These are phyloP conservation scores for Pyrocephalus nanus DNA, from an alignment of 2,797 vertebrate genomes.

Conservation along the genomic window DNA sequence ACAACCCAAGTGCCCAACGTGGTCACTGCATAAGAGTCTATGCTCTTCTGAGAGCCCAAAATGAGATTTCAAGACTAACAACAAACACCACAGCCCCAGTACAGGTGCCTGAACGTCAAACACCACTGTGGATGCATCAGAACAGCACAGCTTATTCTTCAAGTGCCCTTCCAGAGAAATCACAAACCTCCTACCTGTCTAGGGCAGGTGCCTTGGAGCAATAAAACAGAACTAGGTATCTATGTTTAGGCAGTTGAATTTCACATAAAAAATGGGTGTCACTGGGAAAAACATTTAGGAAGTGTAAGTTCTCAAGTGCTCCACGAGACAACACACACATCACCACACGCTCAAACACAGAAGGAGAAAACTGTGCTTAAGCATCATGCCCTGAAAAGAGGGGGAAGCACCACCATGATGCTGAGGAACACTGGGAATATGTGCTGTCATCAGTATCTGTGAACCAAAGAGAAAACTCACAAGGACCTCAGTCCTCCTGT, in stretches of 20 bases:
- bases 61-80: not conserved
- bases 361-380: not conserved
- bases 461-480: not conserved
- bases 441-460: not conserved
- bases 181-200: not conserved
- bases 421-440: not conserved
- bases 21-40: not conserved
- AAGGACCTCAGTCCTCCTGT: not conserved
- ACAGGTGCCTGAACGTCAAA: not conserved
- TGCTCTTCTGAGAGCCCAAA: not conserved
- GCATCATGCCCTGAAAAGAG: not conserved
- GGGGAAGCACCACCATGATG: not conserved
- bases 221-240: not conserved
- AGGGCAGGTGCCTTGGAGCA: not conserved
- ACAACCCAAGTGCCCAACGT: not conserved
- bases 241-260: not conserved
- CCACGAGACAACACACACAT: not conserved
- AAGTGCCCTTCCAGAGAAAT: not conserved
- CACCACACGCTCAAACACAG: accelerated
- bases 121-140: not conserved
- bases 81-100: not conserved
- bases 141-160: not conserved
- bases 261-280: not conserved
- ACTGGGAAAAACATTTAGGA: not conserved
- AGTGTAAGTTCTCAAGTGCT: not conserved